Conservation (phyloP, 2,113 vertebrate species). For the Cnemophilus loriae region DNA sequence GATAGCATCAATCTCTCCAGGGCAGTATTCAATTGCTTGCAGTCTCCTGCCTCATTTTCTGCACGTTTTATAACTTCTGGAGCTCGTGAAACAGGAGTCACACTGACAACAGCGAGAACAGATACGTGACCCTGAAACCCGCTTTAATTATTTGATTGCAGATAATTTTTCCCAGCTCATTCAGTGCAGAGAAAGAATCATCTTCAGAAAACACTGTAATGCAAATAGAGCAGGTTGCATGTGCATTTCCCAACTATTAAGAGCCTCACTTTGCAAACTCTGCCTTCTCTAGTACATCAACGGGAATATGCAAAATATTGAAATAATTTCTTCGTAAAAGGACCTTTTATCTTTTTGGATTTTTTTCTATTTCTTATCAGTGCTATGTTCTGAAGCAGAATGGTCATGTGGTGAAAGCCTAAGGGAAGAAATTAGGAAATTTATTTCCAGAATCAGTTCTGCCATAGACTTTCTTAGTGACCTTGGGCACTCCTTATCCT, state of each 20-base stretch:
- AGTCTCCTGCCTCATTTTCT: neutral
- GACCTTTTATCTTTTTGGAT: neutral
- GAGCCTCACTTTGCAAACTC: neutral
- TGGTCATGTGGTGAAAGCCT: neutral
- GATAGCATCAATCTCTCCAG: slow-evolving; percentile 7
- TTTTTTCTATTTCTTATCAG: neutral
- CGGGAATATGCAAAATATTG: neutral
- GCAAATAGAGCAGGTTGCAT: neutral
- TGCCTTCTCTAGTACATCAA: neutral
- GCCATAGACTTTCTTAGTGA: neutral
- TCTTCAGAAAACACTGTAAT: neutral
- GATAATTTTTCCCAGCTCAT: neutral
- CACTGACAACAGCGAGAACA: neutral
- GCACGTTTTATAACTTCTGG: neutral
- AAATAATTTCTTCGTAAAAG: neutral
- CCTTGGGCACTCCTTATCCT: neutral
- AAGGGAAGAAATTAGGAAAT: neutral
- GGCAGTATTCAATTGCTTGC: neutral
- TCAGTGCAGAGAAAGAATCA: neutral
- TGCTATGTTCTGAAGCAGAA: neutral
- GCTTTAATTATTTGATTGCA: neutral
- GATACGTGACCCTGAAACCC: neutral
- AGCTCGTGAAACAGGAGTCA: neutral
- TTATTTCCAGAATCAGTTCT: neutral
- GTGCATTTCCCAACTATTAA: neutral